Base-by-base conservation (phyloP, 2,888 invertebrate genomes). In the Plebejus argus region DNA sequence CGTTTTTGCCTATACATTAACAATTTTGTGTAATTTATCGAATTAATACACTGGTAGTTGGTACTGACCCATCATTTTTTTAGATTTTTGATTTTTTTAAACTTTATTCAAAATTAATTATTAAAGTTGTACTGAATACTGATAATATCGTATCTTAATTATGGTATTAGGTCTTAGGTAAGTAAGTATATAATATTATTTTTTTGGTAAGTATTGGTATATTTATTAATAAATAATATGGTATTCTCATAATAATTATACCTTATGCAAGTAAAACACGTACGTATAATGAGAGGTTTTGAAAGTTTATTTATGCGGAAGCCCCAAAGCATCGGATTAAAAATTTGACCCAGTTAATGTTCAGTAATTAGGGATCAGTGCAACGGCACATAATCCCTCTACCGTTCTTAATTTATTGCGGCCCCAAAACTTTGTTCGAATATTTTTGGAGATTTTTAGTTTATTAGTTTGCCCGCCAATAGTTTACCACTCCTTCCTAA, bases 311-410 rank as follows among this genome's bases (percentile, higher is more conserved):
- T 61, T 28, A 61, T 61, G 61, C 23, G 61, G 12, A 61, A 61
- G 23, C 10, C 20, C 23, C 45, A 72, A 45, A 72, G 72, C 72
- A 45, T 49, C 72, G 72, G 45, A 72, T 49, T 72, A 72, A 72
- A 72, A 72, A 72, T 72, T 72, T 72, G 72, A 72, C 72, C 72
- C 72, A 72, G 72, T 72, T 72, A 72, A 72, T 20, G 12, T 72
- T 72, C 49, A 39, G 45, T 49, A 72, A 72, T 72, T 72, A 72
- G 49, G 72, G 72, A 72, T 72, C 72, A 72, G 45, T 72, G 72
- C 49, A 45, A 72, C 49, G 72, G 20, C 20, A 28, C 49, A 20
- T 72, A 72, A 72, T 72, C 72, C 72, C 70, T 33, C 35, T 20
- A 49, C 45, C 23, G 72, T 72, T 72, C 20, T 20, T 49, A 72